Evolutionary conservation across 2,797 vertebrate species (phyloP), one percentile per base, ranked within the genome.

Genomic region (Tamandua tetradactyla): DNA sequence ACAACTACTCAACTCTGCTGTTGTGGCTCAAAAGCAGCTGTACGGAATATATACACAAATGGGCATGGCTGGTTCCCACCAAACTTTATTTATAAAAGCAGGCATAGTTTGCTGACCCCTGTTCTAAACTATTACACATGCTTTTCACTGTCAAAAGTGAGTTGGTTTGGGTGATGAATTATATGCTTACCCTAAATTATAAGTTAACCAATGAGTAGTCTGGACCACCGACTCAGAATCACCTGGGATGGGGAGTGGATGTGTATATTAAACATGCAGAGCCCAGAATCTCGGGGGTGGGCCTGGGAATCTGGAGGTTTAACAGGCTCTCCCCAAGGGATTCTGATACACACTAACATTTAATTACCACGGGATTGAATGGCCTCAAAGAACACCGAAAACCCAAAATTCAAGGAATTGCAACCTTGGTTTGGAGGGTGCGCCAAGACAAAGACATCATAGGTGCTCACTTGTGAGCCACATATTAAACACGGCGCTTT

Each of bases 381-480:
- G 57, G 44, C 32, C 3, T 83, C n/a, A 78, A 52, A 78, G 18
- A 55, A 30, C 9, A 35, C 14, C 40, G 8, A 47, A 69, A 40
- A 72, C 68, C 71, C n/a, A 59, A 44, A 91, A 66, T 83, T 75
- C 57, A 61, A 96, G 47, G 25, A 93, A 84, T 79, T 47, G 13
- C 17, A n/a, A 35, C 3, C n/a, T 83, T 15, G 23, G 11, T 82
- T 87, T 79, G 32, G 35, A 86, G 91, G 4, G 11, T 8, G 9
- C 57, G 92, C 86, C 37, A 76, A 49, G 49, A 44, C 68, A 83
- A 78, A 22, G 27, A 3, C 71, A n/a, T 91, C 61, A n/a, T n/a
- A n/a, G 9, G 20, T 6, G 91, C 42, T 94, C 66, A 9, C 10
- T 69, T 66, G 17, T 74, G n/a, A 69, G n/a, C 4, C 12, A 5